Evolutionary conservation across 2,888 invertebrate species (phyloP), one percentile per base, ranked within the genome.

Genomic region (Polydrusus pterygomalis): DNA sequence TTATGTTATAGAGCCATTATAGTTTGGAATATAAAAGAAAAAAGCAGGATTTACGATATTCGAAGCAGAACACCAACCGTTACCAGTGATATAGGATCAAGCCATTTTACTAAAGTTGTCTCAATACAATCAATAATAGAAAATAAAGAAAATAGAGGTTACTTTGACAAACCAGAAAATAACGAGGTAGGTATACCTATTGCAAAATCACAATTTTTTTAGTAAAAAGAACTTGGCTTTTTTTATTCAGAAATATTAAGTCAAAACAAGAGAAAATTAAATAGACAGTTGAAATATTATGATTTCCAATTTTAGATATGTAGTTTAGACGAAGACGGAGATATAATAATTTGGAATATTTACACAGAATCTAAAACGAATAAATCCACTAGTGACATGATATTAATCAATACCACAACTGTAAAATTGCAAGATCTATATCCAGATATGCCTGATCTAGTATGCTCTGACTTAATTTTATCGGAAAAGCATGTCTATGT

Each of bases 241-340:
- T n/a, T n/a, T n/a, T n/a, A n/a, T n/a, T n/a, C n/a, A n/a, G n/a
- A n/a, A n/a, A n/a, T n/a, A n/a, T n/a, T n/a, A n/a, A n/a, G n/a
- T n/a, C n/a, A n/a, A n/a, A n/a, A n/a, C n/a, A n/a, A n/a, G n/a
- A n/a, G n/a, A n/a, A n/a, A n/a, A n/a, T n/a, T n/a, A n/a, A n/a
- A n/a, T n/a, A n/a, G n/a, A 25, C 25, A 25, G 25, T 25, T 25
- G 5, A 25, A 34, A 17, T 40, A 10, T 34, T 49, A 58, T 30
- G 10, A 47, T 67, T 51, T 20, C 56, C 25, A 25, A 2, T 79
- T 73, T 63, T 43, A 90, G 89, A 85, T 90, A 69, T 89, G 89
- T 80, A 89, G 88, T 73, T 83, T 91, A 77, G 89, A 90, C 78
- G 89, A 89, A 79, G 85, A 86, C 60, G 90, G 90, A 8, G 82